Base-by-base conservation (phyloP, 2,113 vertebrate genomes). In the Rhynchomys soricoides region DNA sequence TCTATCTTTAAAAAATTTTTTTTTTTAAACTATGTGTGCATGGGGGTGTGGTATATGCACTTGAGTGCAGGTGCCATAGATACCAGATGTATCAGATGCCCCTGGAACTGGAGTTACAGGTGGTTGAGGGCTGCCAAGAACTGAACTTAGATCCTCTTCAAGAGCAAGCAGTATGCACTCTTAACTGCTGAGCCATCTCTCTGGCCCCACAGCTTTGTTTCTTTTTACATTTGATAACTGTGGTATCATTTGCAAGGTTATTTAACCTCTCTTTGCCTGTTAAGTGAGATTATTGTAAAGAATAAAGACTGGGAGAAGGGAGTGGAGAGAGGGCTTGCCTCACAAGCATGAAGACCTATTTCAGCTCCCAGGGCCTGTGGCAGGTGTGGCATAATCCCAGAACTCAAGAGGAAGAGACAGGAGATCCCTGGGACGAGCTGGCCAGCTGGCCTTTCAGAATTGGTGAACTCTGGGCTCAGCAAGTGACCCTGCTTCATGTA, bases 211-310 rank as follows among this genome's bases (percentile, higher is more conserved):
- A 83, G 81, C 79, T 11, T 81, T 81, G 78, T 55, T 81, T 83
- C n/a, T 40, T 59, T 82, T 62, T 62, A 21, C 24, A 40, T 85
- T 73, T 75, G 71, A 55, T 95, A 88, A 95, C 45, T 79, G 50
- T n/a, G 9, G 45, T 62, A 3, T 66, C 15, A 43, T 22, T 86
- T 93, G 62, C 24, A 45, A 71, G 48, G 26, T 74, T 16, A 50
- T 92, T 29, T 79, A 86, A 29, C 29, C 31, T 94, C 11, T 95
- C 31, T 43, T 70, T 93, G 62, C 40, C 34, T 92, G 21, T 94
- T 26, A 62, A 86, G 55, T 91, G 50, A 93, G 62, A 5, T 62
- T 93, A 29, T 52, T 50, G 31, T 79, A 90, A 89, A 94, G 43
- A 45, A 26, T 85, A 59, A 66, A 50, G 59, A 66, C 59, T 86